Evolutionary conservation across 2,797 vertebrate species (phyloP).

Genomic region (Rhinella marina): DNA sequence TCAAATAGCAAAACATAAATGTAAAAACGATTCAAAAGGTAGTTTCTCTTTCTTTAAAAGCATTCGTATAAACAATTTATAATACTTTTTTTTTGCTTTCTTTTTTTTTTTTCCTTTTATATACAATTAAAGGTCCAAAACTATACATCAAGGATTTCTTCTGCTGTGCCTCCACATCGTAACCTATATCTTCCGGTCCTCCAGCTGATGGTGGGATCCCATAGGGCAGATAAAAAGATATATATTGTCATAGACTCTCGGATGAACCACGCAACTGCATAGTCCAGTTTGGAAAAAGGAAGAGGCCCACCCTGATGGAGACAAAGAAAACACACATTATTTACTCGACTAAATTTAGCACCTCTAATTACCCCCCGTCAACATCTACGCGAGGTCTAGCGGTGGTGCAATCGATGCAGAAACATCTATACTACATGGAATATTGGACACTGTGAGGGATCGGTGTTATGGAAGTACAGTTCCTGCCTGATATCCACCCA

Average conservation of each 20-base stretch:
- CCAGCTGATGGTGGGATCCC: constrained; percentile 98
- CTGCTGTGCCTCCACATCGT: constrained; percentile 95
- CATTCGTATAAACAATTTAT: constrained; percentile 78
- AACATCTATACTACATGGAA: background rate
- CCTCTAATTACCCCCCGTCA: background rate
- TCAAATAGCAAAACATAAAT: constrained; percentile 78
- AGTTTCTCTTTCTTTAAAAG: constrained; percentile 73
- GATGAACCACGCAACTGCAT: constrained; percentile 98
- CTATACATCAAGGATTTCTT: constrained; percentile 96
- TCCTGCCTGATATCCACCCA: too few species aligned
- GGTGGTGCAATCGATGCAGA: background rate
- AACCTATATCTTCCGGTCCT: constrained; percentile 93
- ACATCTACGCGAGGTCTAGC: background rate
- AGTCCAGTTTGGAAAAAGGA: constrained; percentile 96
- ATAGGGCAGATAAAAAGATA: constrained; percentile 95
- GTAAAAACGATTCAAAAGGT: constrained; percentile 79
- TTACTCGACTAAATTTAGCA: background rate
- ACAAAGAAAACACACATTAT: background rate
- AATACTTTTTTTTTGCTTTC: constrained; percentile 73
- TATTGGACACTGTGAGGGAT: background rate
- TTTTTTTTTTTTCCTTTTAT: constrained; percentile 61
- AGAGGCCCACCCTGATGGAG: constrained; percentile 84
- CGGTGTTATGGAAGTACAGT: too few species aligned
- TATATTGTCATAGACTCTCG: constrained; percentile 97
- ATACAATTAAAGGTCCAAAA: constrained; percentile 70